Base-by-base conservation (phyloP, 2,797 vertebrate genomes). In the Clarias fuscus region DNA sequence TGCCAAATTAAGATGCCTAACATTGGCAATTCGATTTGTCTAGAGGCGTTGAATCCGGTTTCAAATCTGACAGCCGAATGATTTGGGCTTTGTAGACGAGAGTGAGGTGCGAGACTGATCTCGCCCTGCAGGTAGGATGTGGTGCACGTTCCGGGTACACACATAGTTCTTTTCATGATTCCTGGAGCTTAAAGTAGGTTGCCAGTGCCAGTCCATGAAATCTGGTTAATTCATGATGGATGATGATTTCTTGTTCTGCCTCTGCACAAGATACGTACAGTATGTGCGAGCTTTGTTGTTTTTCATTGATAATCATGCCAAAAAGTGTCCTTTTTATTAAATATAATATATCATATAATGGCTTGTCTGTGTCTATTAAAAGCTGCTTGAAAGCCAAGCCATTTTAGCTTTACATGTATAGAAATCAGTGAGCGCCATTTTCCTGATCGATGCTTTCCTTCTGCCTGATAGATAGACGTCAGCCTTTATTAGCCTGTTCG, bases 401-500 rank as follows among this genome's bases (percentile, higher is more conserved):
- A 71, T n/a, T 65, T 65, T 81, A 64, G 33, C 11, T 15, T 64
- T n/a, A 18, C 17, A 2, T 3, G 48, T 8, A 30, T 17, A 53
- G 5, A 79, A 61, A 24, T 17, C 30, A 33, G 18, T 24, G 40
- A 53, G 37, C 48, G 17, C 37, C 22, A 20, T 82, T 86, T 86
- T 70, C 68, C 37, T 53, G 40, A 73, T 86, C 20, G 30, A 72
- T 82, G 40, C 79, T 59, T 56, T 77, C 48, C 64, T 65, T 27
- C 13, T 20, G 30, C 84, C 61, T 82, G 84, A 87, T 73, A 67
- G 73, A 88, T 83, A 37, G 77, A 84, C 30, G 48, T 86, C 56
- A 59, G 71, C n/a, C 70, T 87, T 85, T 87, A 84, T 87, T 87
- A 86, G 82, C 72, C 71, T 79, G 77, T 83, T 73, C 81, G 83